phyloP scores from a whole-genome alignment of 2,113 vertebrate species.

The Forbesichthys papilliferus region DNA sequence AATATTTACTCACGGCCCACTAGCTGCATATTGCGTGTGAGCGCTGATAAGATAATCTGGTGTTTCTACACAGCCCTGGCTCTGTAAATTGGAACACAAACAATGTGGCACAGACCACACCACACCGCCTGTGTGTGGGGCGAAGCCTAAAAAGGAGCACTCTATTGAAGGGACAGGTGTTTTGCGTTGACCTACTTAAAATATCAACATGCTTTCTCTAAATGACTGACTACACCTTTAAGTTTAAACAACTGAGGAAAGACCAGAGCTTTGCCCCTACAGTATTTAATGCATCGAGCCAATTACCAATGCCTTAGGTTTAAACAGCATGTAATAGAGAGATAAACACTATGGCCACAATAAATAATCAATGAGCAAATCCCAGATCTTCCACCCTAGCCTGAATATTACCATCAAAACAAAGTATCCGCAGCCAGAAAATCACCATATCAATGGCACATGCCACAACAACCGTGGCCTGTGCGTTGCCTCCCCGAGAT shows the following conservation, averaged over 20 bases:
- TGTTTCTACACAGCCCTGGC: too few relatives aligned
- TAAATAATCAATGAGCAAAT: slow-evolving; percentile 81
- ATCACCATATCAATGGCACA: slow-evolving; percentile 99
- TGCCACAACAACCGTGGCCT: slow-evolving; percentile 86
- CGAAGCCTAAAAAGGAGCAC: too few relatives aligned
- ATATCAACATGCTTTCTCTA: background rate
- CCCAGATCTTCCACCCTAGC: slow-evolving; percentile 60
- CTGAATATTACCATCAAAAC: slow-evolving; percentile 78
- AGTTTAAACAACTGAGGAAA: slow-evolving; percentile 24
- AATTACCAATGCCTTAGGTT: slow-evolving; percentile 54
- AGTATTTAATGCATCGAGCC: slow-evolving; percentile 54
- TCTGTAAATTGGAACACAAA: too few relatives aligned
- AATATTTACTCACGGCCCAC: too few relatives aligned
- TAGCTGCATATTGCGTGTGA: too few relatives aligned
- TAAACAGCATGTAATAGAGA: slow-evolving; percentile 65
- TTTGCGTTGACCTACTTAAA: too few relatives aligned
- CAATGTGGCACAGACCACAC: too few relatives aligned
- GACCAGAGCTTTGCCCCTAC: slow-evolving; percentile 21
- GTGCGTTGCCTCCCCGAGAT: slow-evolving; percentile 72
- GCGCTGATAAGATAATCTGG: too few relatives aligned
- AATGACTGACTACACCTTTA: background rate
- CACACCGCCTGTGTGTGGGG: too few relatives aligned
- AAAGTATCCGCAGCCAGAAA: slow-evolving; percentile 88
- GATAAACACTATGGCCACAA: slow-evolving; percentile 68
- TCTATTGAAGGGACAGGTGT: too few relatives aligned